Percentiles rank a stretch among this genome's conserved stretches.
Conservation (phyloP, 2,797 vertebrate species). For the Borostomias antarcticus region DNA sequence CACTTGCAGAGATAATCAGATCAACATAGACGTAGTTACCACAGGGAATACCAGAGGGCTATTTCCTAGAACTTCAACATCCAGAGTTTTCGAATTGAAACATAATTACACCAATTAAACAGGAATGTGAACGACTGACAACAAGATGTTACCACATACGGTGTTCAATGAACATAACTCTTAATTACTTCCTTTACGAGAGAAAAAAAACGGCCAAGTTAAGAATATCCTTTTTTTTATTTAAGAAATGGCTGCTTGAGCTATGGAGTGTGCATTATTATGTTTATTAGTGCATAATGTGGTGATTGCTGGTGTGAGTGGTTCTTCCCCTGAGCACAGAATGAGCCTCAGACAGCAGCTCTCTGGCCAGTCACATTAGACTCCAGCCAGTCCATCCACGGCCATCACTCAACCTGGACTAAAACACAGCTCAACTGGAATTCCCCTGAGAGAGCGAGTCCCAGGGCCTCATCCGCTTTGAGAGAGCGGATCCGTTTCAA, state of each 20-base stretch:
- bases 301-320: neutral
- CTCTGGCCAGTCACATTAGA: neutral
- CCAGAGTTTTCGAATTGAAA: constrained; percentile 16
- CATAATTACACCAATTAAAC: constrained; percentile 20
- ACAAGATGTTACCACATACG: neutral
- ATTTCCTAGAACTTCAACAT: constrained; percentile 22
- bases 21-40: neutral
- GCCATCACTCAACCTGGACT: constrained; percentile 2
- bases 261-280: neutral
- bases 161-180: neutral
- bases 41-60: neutral
- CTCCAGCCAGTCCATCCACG: neutral
- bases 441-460: neutral
- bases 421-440: constrained; percentile 9
- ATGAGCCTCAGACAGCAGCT: neutral
- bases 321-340: neutral
- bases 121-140: constrained; percentile 16
- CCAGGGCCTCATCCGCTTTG: constrained; percentile 20
- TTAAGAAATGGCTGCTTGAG: neutral
- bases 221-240: too few relatives aligned
- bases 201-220: too few relatives aligned
- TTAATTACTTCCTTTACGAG: too few relatives aligned
- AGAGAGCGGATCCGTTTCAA: constrained; percentile 46
- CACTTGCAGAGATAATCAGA: constrained; percentile 1
- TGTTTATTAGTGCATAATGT: neutral